A percentile compares a stretch with the other conserved stretches of the same genome.
These are phyloP conservation scores for Zaprionus kolodkinae DNA, from an alignment of 1,140 invertebrate genomes.

Conservation along the genomic window DNA sequence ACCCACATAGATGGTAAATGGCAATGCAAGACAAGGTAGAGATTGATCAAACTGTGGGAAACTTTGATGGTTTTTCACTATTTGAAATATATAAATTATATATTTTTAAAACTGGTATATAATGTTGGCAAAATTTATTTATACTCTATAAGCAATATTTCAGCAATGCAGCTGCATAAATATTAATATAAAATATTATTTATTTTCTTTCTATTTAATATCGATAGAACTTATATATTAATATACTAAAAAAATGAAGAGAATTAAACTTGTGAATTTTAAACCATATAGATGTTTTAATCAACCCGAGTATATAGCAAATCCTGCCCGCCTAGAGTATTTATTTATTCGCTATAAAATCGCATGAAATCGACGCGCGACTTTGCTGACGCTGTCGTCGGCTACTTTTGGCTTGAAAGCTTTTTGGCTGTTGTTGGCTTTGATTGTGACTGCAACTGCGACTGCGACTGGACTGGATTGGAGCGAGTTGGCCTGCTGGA, in stretches of 20 bases:
- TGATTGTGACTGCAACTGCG: conserved; percentile 62
- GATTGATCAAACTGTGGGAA: background rate
- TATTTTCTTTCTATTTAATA: too few relatives aligned
- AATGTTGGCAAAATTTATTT: too few relatives aligned
- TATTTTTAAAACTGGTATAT: too few relatives aligned
- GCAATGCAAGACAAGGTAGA: background rate
- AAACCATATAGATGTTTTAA: background rate
- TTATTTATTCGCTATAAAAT: conserved; percentile 65
- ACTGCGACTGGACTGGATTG: conserved; percentile 49
- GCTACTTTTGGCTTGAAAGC: conserved; percentile 66
- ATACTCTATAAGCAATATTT: too few relatives aligned
- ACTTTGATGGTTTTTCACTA: background rate
- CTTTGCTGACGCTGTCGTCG: conserved; percentile 59
- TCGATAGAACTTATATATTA: too few relatives aligned
- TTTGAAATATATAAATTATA: background rate
- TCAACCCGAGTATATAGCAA: conserved; percentile 7
- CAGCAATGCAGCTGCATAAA: too few relatives aligned
- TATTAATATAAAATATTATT: too few relatives aligned
- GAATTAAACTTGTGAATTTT: too few relatives aligned
- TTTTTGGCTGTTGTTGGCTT: conserved; percentile 63
- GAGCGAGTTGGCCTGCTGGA: conserved; percentile 33
- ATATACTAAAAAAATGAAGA: too few relatives aligned
- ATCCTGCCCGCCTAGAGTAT: conserved; percentile 17
- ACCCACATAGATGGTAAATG: background rate
- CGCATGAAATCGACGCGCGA: conserved; percentile 68